Evolutionary conservation across 2,888 invertebrate genomes (phyloP).

Genomic region (Deilephila porcellus): DNA sequence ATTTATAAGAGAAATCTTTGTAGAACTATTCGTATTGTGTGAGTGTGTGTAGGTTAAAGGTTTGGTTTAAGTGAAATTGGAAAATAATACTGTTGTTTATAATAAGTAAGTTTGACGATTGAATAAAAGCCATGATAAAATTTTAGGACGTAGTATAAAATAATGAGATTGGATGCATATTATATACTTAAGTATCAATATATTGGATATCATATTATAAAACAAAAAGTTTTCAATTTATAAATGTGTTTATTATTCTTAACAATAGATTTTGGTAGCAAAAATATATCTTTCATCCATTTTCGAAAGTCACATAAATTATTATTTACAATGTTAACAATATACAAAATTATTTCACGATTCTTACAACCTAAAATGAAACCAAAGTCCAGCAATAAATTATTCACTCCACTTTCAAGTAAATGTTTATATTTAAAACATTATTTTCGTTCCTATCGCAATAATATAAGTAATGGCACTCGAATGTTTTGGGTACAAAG

Average conservation of each 20-base stretch:
- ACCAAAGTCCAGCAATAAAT: neutral
- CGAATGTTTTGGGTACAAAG: neutral
- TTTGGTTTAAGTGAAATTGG: too few relatives aligned
- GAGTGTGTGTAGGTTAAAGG: too few relatives aligned
- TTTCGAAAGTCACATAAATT: conserved; percentile 62
- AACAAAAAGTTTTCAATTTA: neutral
- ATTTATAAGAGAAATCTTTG: too few relatives aligned
- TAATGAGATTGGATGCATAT: too few relatives aligned
- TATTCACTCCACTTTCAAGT: neutral
- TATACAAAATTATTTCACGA: conserved; percentile 47
- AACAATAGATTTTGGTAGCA: conserved; percentile 20
- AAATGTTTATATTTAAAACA: neutral
- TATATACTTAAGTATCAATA: too few relatives aligned
- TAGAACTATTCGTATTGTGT: too few relatives aligned
- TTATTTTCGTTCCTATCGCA: too few relatives aligned
- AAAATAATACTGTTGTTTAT: too few relatives aligned
- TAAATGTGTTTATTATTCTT: conserved; percentile 20
- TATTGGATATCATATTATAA: neutral
- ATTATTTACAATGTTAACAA: conserved; percentile 66
- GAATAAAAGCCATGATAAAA: too few relatives aligned
- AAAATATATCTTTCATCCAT: conserved; percentile 23
- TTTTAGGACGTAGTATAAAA: too few relatives aligned
- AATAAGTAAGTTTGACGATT: too few relatives aligned
- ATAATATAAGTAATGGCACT: too few relatives aligned
- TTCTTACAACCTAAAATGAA: neutral